A percentile compares a stretch with the other conserved stretches of the same genome.
These are phyloP conservation scores for Prionailurus viverrinus DNA, from an alignment of 2,113 vertebrate species.

Conservation along the genomic window DNA sequence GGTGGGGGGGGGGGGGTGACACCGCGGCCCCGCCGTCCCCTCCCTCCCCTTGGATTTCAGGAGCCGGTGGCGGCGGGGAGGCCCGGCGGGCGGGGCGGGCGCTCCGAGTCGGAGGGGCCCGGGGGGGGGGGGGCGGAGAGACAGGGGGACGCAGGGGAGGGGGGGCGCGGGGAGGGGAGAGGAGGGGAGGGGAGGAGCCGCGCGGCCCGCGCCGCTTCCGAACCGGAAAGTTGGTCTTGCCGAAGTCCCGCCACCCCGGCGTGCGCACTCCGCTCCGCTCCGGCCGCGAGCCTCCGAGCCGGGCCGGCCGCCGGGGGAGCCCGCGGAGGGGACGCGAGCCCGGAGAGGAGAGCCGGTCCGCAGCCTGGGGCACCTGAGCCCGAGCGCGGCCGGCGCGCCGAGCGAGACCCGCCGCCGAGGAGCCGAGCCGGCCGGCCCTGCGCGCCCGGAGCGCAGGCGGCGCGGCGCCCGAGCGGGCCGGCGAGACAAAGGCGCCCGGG, in stretches of 20 bases:
- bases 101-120: constrained; percentile 20
- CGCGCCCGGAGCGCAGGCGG: constrained; percentile 58
- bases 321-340: background rate
- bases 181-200: constrained; percentile 83
- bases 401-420: constrained; percentile 33
- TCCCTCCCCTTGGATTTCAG: constrained; percentile 43
- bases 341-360: constrained; percentile 30
- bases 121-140: constrained; percentile 59
- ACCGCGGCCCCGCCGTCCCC: background rate
- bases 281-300: constrained; percentile 62
- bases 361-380: constrained; percentile 61
- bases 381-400: constrained; percentile 73
- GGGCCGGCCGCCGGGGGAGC: background rate
- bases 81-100: constrained; percentile 61
- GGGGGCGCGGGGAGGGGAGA: constrained; percentile 79
- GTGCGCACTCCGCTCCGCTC: constrained; percentile 73
- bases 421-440: background rate
- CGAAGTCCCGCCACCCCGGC: constrained; percentile 82
- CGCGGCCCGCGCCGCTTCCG: constrained; percentile 85
- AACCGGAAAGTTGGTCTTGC: constrained; percentile 89
- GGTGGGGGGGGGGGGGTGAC: no score
- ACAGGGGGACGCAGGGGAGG: constrained; percentile 66
- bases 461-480: constrained; percentile 80
- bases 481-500: constrained; percentile 78
- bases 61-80: background rate